These are phyloP conservation scores for Aphelenchoides bicaudatus DNA, from an alignment of 2,888 invertebrate genomes.

Conservation along the genomic window DNA sequence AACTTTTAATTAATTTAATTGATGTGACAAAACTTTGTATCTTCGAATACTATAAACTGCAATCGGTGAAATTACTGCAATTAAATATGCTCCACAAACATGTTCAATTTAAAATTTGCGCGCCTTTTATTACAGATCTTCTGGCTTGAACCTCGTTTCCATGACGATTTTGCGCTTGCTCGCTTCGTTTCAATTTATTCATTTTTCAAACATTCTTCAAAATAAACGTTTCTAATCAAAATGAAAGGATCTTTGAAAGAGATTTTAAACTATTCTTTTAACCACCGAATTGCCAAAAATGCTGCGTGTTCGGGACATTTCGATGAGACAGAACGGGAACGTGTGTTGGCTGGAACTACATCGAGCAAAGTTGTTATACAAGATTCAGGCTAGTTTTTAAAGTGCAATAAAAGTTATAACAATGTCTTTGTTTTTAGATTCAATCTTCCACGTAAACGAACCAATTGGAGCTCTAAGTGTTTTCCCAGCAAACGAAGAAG, in stretches of 20 bases:
- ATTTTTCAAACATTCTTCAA: no score
- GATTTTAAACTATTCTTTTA: conserved; percentile 36
- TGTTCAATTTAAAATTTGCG: no score
- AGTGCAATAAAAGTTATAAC: background rate
- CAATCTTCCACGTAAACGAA: conserved; percentile 39
- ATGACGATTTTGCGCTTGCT: no score
- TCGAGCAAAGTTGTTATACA: conserved; percentile 47
- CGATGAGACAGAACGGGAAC: conserved; percentile 26
- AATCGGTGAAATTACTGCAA: no score
- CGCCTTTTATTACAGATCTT: no score
- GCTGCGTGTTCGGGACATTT: conserved; percentile 30
- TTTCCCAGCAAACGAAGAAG: conserved; percentile 13
- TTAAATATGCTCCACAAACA: no score
- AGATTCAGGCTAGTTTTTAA: conserved; percentile 28
- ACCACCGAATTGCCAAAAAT: conserved; percentile 31
- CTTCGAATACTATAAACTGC: no score
- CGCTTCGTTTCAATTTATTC: no score
- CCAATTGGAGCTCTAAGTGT: conserved; percentile 28
- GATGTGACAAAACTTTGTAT: no score
- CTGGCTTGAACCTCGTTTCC: no score
- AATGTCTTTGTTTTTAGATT: conserved; percentile 26
- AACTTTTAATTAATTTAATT: no score
- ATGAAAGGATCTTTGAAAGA: conserved; percentile 29
- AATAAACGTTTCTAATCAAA: no score
- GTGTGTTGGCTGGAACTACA: conserved; percentile 44